Evolutionary conservation across 2,888 invertebrate species (phyloP), one percentile per base, ranked within the genome.

Genomic region (Euplagia quadripunctaria): DNA sequence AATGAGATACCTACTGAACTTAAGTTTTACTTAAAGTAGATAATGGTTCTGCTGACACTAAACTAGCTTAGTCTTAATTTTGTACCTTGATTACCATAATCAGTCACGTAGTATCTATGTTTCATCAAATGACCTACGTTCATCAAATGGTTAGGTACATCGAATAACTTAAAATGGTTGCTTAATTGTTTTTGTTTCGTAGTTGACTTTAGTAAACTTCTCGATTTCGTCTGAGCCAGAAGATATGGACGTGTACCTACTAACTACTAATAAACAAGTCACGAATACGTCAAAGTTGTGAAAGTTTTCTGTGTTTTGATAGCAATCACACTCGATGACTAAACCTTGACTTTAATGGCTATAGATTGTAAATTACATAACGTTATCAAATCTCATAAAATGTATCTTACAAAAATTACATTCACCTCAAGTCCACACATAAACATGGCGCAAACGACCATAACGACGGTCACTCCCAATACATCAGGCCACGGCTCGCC

Each of bases 401-500:
- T 31, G n/a, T n/a, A 12, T 31, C 46, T 31, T 20, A 64, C 67
- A 49, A 63, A 67, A 64, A 72, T 72, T 72, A 72, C 75, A 79
- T 79, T 88, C 88, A 97, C 97, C 94, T 97, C 97, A 58, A 97
- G 89, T 55, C 97, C 97, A 82, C 97, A 95, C 97, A 97, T 97
- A 83, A 97, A 97, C 92, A 97, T 95, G 58, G 96, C 95, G 58
- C 97, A 96, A 5, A 97, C 96, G 0, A 97, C 96, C 86, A 96
- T 94, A 11, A 97, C 96, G 46, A 97, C 96, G 0, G 96, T 96
- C 4, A 97, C 96, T 8, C 97, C 97, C 7, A 97, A 85, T 6
- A 97, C 96, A 85, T 97, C 97, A 43, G 97, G 97, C 97, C 97
- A 97, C 0, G 97, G 96, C 83, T 97, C 97, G 0, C 96, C 97